phyloP scores from a whole-genome alignment of 2,113 vertebrate species.

The Rhombomys opimus region DNA sequence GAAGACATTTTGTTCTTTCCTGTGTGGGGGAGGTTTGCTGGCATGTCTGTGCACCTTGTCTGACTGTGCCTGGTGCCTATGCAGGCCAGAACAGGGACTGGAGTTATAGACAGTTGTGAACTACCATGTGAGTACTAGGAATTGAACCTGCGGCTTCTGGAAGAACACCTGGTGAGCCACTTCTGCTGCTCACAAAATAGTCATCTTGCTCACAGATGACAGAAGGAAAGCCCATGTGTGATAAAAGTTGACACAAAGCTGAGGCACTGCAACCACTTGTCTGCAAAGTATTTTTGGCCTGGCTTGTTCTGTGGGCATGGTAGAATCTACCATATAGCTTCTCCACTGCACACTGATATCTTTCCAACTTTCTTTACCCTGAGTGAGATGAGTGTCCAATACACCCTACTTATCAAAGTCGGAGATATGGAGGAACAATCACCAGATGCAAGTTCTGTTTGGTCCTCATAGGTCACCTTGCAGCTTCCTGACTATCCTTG shows the following conservation, averaged over 20 bases:
- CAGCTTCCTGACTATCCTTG: neutral
- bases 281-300: accelerated
- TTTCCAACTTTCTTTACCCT: neutral
- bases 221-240: accelerated
- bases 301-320: neutral
- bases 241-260: accelerated
- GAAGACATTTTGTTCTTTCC: neutral
- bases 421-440: neutral
- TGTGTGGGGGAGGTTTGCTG: neutral
- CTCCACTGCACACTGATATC: neutral
- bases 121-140: neutral
- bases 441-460: neutral
- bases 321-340: too few relatives aligned
- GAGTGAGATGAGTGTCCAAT: neutral
- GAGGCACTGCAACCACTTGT: neutral
- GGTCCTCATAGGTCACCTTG: neutral
- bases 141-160: neutral
- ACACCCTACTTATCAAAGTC: accelerated
- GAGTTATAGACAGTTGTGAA: neutral
- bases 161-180: neutral
- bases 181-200: neutral
- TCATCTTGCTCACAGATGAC: neutral
- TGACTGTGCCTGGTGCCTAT: neutral
- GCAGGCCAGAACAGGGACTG: neutral
- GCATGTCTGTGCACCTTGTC: neutral